These are phyloP conservation scores for Aethina tumida DNA, from an alignment of 1,140 invertebrate species.

Conservation along the genomic window DNA sequence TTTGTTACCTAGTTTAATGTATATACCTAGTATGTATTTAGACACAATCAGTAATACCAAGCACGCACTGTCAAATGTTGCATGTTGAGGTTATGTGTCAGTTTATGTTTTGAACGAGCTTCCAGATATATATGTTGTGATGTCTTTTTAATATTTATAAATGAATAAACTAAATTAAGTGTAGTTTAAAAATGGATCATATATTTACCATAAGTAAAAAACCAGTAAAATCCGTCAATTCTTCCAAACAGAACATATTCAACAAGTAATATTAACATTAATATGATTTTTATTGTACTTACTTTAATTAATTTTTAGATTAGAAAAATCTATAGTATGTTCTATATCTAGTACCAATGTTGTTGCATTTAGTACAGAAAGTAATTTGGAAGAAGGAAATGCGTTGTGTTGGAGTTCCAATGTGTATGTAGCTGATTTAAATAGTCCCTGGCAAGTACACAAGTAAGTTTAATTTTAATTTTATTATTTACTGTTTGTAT, in stretches of 20 bases:
- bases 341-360: conserved; percentile 70
- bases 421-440: conserved; percentile 79
- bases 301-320: conserved; percentile 18
- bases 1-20: too few species aligned
- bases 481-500: too few species aligned
- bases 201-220: conserved; percentile 29
- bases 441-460: conserved; percentile 72
- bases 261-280: conserved; percentile 18
- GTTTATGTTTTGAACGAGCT: too few species aligned
- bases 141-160: too few species aligned
- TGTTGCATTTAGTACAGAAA: conserved; percentile 68
- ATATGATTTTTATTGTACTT: conserved; percentile 8
- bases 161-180: too few species aligned
- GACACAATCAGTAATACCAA: too few species aligned
- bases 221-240: conserved; percentile 20
- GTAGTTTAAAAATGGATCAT: conserved; percentile 26
- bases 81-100: too few species aligned
- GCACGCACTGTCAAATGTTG: too few species aligned
- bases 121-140: too few species aligned
- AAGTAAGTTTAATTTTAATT: conserved; percentile 48
- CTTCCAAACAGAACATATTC: conserved; percentile 22
- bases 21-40: too few species aligned
- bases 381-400: conserved; percentile 52
- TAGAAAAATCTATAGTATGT: conserved; percentile 41
- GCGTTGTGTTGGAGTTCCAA: conserved; percentile 63